phyloP scores from a whole-genome alignment of 2,888 invertebrate species.

The Drosophila affinis region DNA sequence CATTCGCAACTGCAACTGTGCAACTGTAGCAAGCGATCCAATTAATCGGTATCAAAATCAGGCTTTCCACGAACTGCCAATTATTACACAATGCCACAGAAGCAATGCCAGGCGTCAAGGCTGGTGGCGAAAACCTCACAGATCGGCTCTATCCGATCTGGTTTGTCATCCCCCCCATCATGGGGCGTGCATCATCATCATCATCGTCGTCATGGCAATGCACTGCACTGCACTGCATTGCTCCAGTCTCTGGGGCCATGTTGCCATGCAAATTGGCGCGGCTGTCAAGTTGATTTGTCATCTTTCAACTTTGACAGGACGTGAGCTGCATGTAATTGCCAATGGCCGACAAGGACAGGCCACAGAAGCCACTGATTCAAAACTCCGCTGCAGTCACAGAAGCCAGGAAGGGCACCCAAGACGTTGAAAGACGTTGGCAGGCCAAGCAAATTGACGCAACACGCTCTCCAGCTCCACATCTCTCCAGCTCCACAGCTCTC shows the following conservation, averaged over 20 bases:
- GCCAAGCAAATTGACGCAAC: constrained; percentile 71
- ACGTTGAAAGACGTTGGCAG: constrained; percentile 71
- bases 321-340: constrained; percentile 79
- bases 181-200: constrained; percentile 30
- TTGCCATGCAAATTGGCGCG: constrained; percentile 73
- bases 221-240: neutral
- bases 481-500: constrained; percentile 14
- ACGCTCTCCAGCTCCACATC: constrained; percentile 41
- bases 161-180: constrained; percentile 18
- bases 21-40: constrained; percentile 49
- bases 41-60: constrained; percentile 74
- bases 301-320: constrained; percentile 78
- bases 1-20: neutral
- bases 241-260: constrained; percentile 60
- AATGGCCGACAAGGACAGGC: constrained; percentile 44
- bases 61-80: constrained; percentile 74
- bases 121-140: constrained; percentile 37
- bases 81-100: constrained; percentile 72
- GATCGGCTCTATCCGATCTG: constrained; percentile 21
- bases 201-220: neutral
- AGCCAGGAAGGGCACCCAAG: constrained; percentile 55
- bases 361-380: neutral
- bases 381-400: neutral
- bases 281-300: constrained; percentile 77
- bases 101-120: constrained; percentile 60